phyloP scores from a whole-genome alignment of 1,140 invertebrate species.

The Homalodisca vitripennis region DNA sequence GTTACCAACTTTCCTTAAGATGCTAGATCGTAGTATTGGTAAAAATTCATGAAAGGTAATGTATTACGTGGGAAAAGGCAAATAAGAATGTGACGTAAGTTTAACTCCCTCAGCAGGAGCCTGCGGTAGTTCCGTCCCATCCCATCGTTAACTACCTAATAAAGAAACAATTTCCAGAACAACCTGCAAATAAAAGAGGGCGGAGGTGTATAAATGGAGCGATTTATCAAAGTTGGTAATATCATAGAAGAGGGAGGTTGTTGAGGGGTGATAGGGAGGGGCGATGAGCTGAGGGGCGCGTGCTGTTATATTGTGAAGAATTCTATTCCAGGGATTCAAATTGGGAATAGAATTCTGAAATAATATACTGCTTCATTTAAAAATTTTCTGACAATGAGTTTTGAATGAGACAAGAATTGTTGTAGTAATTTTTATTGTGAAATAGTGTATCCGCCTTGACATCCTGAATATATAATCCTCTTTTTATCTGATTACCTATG shows the following conservation, averaged over 20 bases:
- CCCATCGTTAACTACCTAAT: not conserved
- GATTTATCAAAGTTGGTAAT: not conserved
- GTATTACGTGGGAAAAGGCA: too few species aligned
- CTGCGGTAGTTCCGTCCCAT: not conserved
- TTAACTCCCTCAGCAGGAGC: not conserved
- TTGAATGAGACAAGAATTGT: not conserved
- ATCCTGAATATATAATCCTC: too few species aligned
- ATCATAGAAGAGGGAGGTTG: not conserved
- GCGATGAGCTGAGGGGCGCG: too few species aligned
- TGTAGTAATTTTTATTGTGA: too few species aligned
- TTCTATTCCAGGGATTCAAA: not conserved
- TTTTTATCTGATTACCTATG: too few species aligned
- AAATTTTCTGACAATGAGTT: not conserved
- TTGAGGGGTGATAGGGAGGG: not conserved
- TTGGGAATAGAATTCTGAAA: not conserved
- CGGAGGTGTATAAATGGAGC: not conserved
- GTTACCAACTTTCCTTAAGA: not conserved
- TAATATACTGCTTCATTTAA: not conserved
- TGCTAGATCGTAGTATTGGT: not conserved
- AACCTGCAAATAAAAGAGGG: not conserved
- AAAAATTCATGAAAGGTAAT: not conserved
- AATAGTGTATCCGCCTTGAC: too few species aligned
- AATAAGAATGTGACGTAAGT: too few species aligned
- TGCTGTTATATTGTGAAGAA: too few species aligned
- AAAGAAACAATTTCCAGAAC: not conserved